These are phyloP conservation scores for Arctopsyche grandis DNA, from an alignment of 1,140 invertebrate species.

Conservation along the genomic window DNA sequence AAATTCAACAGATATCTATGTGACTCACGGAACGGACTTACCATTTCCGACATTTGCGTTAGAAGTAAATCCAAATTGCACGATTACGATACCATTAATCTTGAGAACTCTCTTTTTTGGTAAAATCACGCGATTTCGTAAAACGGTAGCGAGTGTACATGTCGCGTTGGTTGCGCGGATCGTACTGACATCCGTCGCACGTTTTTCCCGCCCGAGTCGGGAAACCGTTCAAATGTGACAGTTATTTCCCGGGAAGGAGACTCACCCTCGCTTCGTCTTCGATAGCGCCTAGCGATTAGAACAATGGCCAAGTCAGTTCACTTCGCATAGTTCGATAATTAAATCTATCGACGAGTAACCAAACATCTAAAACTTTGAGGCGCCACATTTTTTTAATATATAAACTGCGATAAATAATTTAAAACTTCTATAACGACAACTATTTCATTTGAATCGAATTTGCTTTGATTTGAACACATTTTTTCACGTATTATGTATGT, in stretches of 20 bases:
- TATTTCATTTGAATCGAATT: neutral
- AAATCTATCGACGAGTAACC: neutral
- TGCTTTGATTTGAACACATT: too few species aligned
- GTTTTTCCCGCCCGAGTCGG: neutral
- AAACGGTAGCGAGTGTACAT: neutral
- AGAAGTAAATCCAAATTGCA: too few species aligned
- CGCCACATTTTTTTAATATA: too few species aligned
- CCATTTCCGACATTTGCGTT: too few species aligned
- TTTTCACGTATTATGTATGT: too few species aligned
- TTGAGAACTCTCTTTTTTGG: too few species aligned
- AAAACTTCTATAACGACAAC: too few species aligned
- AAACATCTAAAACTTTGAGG: neutral
- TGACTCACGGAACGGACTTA: too few species aligned
- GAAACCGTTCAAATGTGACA: slow-evolving; percentile 20
- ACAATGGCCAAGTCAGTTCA: neutral
- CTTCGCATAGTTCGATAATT: neutral
- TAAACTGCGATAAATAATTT: too few species aligned
- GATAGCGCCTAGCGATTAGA: neutral
- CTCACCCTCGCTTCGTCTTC: neutral
- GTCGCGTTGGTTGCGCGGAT: neutral
- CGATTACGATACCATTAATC: too few species aligned
- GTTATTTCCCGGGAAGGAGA: neutral
- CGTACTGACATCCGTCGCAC: neutral
- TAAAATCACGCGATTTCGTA: neutral
- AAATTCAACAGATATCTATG: too few species aligned